Evolutionary conservation across 2,888 invertebrate species (phyloP).

Genomic region (Tetranychus piercei): DNA sequence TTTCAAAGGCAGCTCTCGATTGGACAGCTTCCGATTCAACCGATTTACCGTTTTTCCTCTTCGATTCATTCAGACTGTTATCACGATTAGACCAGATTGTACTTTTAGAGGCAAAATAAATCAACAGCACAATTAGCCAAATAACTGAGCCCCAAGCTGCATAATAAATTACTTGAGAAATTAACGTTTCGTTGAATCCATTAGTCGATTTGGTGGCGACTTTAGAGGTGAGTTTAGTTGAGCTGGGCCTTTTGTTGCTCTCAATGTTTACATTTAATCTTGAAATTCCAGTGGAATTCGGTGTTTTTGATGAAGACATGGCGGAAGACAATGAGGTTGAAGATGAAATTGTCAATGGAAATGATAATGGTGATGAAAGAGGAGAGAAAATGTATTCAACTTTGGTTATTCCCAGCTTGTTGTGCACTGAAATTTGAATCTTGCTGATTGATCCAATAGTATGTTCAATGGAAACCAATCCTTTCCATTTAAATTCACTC

Average conservation of each 20-base stretch:
- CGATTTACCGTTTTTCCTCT: not conserved
- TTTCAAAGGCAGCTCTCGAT: not conserved
- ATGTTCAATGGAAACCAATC: not conserved
- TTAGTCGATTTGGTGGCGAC: not conserved
- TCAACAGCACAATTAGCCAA: not conserved
- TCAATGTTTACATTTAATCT: not conserved
- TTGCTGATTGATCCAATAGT: not conserved
- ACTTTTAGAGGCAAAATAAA: not conserved
- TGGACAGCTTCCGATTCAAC: not conserved
- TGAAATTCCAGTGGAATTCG: not conserved
- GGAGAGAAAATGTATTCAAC: slow-evolving; percentile 6
- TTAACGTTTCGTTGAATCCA: not conserved
- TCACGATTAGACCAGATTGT: not conserved
- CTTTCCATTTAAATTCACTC: no score
- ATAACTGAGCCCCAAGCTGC: not conserved
- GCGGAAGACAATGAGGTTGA: not conserved
- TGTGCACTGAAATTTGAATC: not conserved
- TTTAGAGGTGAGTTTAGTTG: not conserved
- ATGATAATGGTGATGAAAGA: not conserved
- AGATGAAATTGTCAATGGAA: not conserved
- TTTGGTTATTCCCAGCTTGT: slow-evolving; percentile 2
- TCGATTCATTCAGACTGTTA: not conserved
- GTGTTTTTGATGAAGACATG: not conserved
- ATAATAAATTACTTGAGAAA: not conserved
- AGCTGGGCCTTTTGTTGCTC: not conserved